Percentiles rank a stretch among this genome's conserved stretches.
phyloP scores from a whole-genome alignment of 2,113 vertebrate species.

The Tragelaphus buxtoni region DNA sequence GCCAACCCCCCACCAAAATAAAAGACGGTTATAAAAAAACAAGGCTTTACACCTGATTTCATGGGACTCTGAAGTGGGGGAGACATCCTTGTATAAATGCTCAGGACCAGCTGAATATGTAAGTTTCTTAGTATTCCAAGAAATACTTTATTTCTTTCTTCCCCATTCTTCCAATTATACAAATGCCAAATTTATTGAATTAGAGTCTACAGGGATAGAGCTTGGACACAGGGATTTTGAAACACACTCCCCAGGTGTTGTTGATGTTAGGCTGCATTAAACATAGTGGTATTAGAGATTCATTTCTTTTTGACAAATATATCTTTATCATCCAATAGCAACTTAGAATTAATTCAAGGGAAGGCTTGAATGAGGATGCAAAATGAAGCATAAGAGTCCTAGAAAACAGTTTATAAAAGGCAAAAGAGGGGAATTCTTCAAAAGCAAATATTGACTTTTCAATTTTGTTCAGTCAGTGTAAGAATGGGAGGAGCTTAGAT shows the following conservation, averaged over 20 bases:
- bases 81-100: background rate
- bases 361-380: background rate
- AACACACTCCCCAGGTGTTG: background rate
- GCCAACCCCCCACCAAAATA: no score
- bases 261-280: background rate
- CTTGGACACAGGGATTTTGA: background rate
- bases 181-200: background rate
- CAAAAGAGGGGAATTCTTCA: background rate
- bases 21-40: background rate
- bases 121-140: background rate
- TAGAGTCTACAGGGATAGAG: background rate
- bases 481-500: background rate
- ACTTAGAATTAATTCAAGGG: slow-evolving; percentile 13
- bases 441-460: background rate
- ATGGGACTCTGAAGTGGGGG: background rate
- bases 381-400: background rate
- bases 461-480: background rate
- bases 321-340: background rate
- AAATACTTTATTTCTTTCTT: background rate
- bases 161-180: background rate
- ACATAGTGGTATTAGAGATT: background rate
- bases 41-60: background rate
- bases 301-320: background rate
- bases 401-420: background rate
- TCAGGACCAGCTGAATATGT: background rate